Percentiles rank a stretch among this genome's conserved stretches.
Conservation (phyloP, 2,113 vertebrate genomes). For the Calypte anna region DNA sequence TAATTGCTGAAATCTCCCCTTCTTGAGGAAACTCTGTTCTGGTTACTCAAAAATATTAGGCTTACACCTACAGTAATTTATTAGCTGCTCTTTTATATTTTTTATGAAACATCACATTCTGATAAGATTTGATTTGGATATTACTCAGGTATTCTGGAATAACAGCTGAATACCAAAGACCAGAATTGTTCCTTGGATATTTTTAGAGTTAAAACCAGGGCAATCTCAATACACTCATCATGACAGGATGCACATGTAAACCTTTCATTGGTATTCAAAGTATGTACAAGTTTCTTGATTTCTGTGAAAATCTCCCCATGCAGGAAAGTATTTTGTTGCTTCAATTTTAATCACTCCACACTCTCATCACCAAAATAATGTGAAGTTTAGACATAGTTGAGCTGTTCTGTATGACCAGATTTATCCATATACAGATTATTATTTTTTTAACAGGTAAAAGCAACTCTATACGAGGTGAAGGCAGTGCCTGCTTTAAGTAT, state of each 20-base stretch:
- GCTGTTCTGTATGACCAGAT: not conserved
- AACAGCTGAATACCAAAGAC: not conserved
- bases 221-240: rapidly evolving
- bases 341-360: not conserved
- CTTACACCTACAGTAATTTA: not conserved
- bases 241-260: not conserved
- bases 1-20: not conserved
- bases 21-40: not conserved
- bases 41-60: not conserved
- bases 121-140: not conserved
- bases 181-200: not conserved
- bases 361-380: not conserved
- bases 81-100: not conserved
- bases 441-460: not conserved
- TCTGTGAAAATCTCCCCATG: not conserved
- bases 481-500: not conserved
- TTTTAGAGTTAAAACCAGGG: not conserved
- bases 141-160: not conserved
- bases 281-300: not conserved
- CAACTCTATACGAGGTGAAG: not conserved
- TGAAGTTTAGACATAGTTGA: not conserved
- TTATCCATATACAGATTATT: not conserved
- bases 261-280: not conserved
- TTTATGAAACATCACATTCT: not conserved
- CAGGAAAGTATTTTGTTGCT: not conserved